Evolutionary conservation across 1,140 invertebrate genomes (phyloP).

Genomic region (Centruroides vittatus): DNA sequence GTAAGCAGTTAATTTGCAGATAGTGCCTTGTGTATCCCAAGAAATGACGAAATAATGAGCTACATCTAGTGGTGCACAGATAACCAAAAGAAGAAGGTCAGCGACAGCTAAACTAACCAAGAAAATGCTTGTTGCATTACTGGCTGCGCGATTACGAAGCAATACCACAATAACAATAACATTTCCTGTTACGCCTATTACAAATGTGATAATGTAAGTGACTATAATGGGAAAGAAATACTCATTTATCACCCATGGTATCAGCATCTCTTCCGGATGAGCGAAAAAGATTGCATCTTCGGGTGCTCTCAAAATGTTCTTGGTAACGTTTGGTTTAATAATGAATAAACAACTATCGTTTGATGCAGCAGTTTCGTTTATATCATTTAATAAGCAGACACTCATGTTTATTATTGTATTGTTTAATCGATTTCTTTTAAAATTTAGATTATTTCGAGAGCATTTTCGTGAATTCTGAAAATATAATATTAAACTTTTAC

Average conservation of each 20-base stretch:
- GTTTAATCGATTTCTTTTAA: too few species aligned
- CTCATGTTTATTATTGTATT: too few species aligned
- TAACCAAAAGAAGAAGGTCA: conserved; percentile 19
- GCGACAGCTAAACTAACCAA: conserved; percentile 20
- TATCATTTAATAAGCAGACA: not conserved
- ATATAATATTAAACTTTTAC: too few species aligned
- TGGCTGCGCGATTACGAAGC: conserved; percentile 3
- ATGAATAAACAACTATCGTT: not conserved
- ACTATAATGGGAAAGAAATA: conserved; percentile 17
- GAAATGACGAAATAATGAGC: conserved; percentile 20
- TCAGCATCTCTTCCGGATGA: conserved; percentile 14
- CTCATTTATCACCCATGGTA: conserved; percentile 14
- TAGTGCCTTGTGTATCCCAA: conserved; percentile 16
- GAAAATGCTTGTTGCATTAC: conserved; percentile 16
- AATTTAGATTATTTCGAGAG: too few species aligned
- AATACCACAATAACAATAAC: conserved; percentile 14
- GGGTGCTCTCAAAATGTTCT: not conserved
- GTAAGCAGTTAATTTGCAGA: conserved; percentile 18
- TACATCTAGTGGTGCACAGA: conserved; percentile 20
- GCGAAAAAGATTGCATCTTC: conserved; percentile 10
- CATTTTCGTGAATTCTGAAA: too few species aligned
- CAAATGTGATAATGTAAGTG: conserved; percentile 17
- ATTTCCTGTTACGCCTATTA: conserved; percentile 18
- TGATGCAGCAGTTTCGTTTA: not conserved
- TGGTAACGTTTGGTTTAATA: not conserved